Evolutionary conservation across 2,113 vertebrate genomes (phyloP).

Genomic region (Origma solitaria): DNA sequence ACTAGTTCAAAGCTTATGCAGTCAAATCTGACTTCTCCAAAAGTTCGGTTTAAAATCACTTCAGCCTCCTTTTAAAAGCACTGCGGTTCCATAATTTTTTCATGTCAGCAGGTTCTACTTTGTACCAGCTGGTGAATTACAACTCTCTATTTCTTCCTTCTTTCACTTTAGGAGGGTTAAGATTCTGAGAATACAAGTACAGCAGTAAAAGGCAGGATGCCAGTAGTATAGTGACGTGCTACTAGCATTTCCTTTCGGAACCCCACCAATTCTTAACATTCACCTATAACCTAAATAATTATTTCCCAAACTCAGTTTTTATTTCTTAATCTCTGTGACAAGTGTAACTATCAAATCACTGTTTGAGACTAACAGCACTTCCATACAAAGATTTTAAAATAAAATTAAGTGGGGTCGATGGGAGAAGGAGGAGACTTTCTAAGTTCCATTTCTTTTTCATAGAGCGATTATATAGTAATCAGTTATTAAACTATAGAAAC

Average conservation of each 20-base stretch:
- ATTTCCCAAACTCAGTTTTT: slow-evolving; percentile 37
- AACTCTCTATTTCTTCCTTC: not conserved
- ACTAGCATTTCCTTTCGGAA: slow-evolving; percentile 24
- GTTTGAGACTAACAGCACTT: not conserved
- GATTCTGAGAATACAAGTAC: not conserved
- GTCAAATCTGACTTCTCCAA: not conserved
- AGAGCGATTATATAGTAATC: not conserved
- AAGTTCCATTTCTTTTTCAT: not conserved
- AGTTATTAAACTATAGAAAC: not conserved
- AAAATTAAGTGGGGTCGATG: not conserved
- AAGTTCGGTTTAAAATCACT: slow-evolving; percentile 21
- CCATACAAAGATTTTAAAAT: not conserved
- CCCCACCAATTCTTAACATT: not conserved
- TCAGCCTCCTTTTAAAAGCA: not conserved
- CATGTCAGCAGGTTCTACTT: not conserved
- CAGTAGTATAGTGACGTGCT: not conserved
- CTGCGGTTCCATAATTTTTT: not conserved
- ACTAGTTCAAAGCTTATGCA: not conserved
- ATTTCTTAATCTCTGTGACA: slow-evolving; percentile 45
- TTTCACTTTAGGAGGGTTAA: not conserved
- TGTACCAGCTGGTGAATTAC: slow-evolving; percentile 15
- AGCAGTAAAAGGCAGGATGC: slow-evolving; percentile 13
- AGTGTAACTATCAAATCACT: slow-evolving; percentile 4
- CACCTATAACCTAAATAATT: slow-evolving; percentile 24
- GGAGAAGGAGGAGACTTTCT: fast-evolving